These are phyloP conservation scores for Nematolebias whitei DNA, from an alignment of 2,113 vertebrate genomes.

Conservation along the genomic window DNA sequence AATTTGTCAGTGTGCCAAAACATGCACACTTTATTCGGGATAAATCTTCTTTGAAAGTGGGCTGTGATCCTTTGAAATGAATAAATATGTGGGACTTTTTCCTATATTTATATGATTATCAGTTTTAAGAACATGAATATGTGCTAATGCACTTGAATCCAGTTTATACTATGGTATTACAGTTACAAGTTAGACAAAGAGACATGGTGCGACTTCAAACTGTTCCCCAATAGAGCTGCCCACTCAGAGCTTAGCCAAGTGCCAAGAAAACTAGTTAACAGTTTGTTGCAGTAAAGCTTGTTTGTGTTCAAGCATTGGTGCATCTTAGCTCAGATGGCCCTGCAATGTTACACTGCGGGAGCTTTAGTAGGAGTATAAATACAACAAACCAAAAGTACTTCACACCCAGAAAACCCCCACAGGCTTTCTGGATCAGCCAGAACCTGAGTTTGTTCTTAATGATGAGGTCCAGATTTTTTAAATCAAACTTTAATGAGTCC, in stretches of 20 bases:
- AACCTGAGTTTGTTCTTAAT: constrained; percentile 30
- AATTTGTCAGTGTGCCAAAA: constrained; percentile 18
- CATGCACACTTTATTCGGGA: neutral
- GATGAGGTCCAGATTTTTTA: constrained; percentile 11
- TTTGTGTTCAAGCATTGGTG: constrained; percentile 56
- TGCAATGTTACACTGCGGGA: constrained; percentile 51
- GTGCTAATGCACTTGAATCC: constrained; percentile 18
- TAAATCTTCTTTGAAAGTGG: neutral
- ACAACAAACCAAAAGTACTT: constrained; percentile 59
- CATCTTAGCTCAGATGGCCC: constrained; percentile 73
- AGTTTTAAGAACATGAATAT: neutral
- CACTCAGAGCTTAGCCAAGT: constrained; percentile 55
- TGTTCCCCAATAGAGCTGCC: constrained; percentile 60
- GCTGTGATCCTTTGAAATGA: too few species aligned
- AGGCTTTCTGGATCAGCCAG: constrained; percentile 41
- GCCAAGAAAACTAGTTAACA: constrained; percentile 66
- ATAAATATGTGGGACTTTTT: too few species aligned
- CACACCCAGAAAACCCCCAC: constrained; percentile 57
- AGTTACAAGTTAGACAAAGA: constrained; percentile 48
- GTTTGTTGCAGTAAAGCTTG: constrained; percentile 60
- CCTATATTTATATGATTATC: too few species aligned
- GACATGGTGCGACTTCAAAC: constrained; percentile 58
- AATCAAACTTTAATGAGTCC: constrained; percentile 15
- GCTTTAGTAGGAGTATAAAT: constrained; percentile 61
- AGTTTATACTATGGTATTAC: constrained; percentile 27